These are phyloP conservation scores for Danio albolineatus DNA, from an alignment of 2,797 vertebrate species.

Conservation along the genomic window DNA sequence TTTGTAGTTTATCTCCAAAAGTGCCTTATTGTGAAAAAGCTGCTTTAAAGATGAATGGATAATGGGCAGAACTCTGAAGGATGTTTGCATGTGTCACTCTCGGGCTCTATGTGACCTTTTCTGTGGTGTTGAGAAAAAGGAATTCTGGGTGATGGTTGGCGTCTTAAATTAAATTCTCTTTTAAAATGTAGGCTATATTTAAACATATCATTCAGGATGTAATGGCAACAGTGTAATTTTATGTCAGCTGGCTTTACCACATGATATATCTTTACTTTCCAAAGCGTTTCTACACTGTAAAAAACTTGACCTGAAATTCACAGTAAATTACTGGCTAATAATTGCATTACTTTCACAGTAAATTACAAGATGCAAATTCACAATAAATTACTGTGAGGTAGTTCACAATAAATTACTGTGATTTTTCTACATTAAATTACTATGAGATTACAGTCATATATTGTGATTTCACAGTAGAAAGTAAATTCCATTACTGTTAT, in stretches of 20 bases:
- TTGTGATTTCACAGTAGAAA: too few relatives aligned
- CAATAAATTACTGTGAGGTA: too few relatives aligned
- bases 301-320: too few relatives aligned
- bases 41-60: constrained; percentile 67
- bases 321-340: too few relatives aligned
- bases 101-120: constrained; percentile 69
- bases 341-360: too few relatives aligned
- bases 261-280: neutral
- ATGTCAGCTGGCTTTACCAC: neutral
- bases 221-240: neutral
- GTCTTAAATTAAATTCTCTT: constrained; percentile 1
- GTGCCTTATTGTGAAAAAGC: constrained; percentile 57
- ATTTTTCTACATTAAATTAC: too few relatives aligned
- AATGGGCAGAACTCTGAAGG: constrained; percentile 41
- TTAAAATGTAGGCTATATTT: constrained; percentile 18
- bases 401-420: too few relatives aligned
- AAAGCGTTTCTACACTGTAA: too few relatives aligned
- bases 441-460: too few relatives aligned
- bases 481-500: too few relatives aligned
- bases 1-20: constrained; percentile 54
- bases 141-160: neutral
- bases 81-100: constrained; percentile 54
- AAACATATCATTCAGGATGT: neutral
- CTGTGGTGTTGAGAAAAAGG: constrained; percentile 34
- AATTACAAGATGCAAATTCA: too few relatives aligned